phyloP scores from a whole-genome alignment of 2,888 invertebrate species.

The Amphipoea lucens region DNA sequence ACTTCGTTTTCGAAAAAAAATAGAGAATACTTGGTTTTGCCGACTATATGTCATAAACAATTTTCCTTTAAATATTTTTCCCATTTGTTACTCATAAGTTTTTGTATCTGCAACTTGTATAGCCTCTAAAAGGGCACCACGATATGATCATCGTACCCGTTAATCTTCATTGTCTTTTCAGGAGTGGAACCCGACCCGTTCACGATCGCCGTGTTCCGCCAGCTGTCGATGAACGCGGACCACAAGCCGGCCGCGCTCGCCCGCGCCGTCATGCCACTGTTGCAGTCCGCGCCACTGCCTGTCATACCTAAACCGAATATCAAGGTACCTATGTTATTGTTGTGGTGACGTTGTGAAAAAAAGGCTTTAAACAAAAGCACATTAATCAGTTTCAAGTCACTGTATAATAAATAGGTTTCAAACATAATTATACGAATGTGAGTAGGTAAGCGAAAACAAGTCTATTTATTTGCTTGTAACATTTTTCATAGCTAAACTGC shows the following conservation, averaged over 20 bases:
- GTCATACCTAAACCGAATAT: conserved; percentile 92
- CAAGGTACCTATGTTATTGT: conserved; percentile 83
- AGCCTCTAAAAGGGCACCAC: background rate
- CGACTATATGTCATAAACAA: background rate
- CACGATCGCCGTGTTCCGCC: conserved; percentile 94
- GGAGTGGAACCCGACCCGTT: conserved; percentile 94
- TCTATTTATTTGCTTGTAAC: background rate
- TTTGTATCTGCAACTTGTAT: too few relatives aligned
- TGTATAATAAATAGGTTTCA: background rate
- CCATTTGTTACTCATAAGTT: too few relatives aligned
- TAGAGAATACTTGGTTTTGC: too few relatives aligned
- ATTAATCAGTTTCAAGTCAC: background rate
- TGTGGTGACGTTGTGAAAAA: background rate
- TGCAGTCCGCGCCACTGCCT: conserved; percentile 92
- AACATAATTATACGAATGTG: background rate
- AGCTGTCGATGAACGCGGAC: conserved; percentile 94
- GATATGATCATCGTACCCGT: background rate
- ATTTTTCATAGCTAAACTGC: background rate
- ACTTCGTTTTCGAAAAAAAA: too few relatives aligned
- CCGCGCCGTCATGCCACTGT: conserved; percentile 93
- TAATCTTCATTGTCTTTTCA: conserved; percentile 42
- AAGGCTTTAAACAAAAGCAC: background rate
- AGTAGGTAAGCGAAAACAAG: background rate
- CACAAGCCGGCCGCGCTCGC: conserved; percentile 96
- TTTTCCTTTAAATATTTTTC: background rate